A percentile compares a stretch with the other conserved stretches of the same genome.
Evolutionary conservation across 2,888 invertebrate genomes (phyloP).

Genomic region (Drosophila anomalata): DNA sequence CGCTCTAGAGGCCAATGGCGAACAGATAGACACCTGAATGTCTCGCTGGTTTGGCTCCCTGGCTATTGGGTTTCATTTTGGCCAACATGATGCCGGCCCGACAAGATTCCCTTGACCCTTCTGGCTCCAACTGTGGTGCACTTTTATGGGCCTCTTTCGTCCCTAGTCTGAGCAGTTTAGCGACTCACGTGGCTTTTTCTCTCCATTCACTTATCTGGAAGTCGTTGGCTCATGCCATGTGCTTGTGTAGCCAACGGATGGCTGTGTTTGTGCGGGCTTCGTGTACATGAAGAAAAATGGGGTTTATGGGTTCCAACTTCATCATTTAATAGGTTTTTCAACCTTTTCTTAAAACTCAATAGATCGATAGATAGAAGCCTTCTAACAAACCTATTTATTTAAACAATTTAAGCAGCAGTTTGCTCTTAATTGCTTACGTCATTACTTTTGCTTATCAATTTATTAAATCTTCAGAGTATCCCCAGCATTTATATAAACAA

Average conservation of each 20-base stretch:
- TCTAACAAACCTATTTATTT: neutral
- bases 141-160: neutral
- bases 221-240: constrained; percentile 20
- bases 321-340: neutral
- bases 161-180: constrained; percentile 3
- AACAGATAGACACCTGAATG: constrained; percentile 44
- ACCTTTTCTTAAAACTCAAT: neutral
- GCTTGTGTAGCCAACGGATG: constrained; percentile 24
- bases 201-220: constrained; percentile 31
- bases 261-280: constrained; percentile 5
- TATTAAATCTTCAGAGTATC: neutral
- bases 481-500: constrained; percentile 18
- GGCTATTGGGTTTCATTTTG: constrained; percentile 9
- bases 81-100: neutral
- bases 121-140: constrained; percentile 3
- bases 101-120: constrained; percentile 16
- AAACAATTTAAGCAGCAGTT: neutral
- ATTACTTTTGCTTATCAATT: constrained; percentile 1
- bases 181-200: constrained; percentile 29
- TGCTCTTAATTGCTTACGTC: neutral
- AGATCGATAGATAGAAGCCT: neutral
- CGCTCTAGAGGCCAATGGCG: constrained; percentile 7
- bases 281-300: constrained; percentile 15
- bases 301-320: constrained; percentile 25
- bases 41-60: constrained; percentile 27